A percentile compares a stretch with the other conserved stretches of the same genome.
These are phyloP conservation scores for Centropus unirufus DNA, from an alignment of 2,113 vertebrate genomes.

Conservation along the genomic window DNA sequence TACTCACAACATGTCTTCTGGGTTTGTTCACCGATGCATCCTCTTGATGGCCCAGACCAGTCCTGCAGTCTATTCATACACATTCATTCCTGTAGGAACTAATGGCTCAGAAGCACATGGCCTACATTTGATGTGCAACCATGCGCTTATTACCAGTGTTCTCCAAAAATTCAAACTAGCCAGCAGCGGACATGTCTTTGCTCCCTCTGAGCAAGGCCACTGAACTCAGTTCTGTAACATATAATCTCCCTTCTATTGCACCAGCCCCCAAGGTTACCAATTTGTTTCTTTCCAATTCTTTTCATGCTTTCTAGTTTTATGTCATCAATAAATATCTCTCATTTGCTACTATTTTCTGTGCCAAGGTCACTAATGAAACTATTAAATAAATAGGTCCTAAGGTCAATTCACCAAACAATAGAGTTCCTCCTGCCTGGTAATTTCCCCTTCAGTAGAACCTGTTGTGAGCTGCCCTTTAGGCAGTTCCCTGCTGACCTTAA, in stretches of 20 bases:
- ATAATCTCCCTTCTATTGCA: neutral
- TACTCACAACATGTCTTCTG: neutral
- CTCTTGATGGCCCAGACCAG: neutral
- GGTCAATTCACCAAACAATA: neutral
- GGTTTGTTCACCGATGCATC: neutral
- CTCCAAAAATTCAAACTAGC: neutral
- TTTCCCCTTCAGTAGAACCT: conserved; percentile 24
- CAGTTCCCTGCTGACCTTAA: neutral
- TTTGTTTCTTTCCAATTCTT: conserved; percentile 9
- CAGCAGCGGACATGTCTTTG: neutral
- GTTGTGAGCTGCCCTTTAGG: neutral
- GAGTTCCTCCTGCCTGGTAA: conserved; percentile 38
- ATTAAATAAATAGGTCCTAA: neutral
- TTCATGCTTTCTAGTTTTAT: conserved; percentile 20
- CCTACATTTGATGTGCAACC: neutral
- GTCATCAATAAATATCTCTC: conserved; percentile 11
- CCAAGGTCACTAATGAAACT: conserved; percentile 16
- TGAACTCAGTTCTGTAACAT: neutral
- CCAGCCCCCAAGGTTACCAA: neutral
- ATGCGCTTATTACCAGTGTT: neutral
- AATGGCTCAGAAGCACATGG: neutral
- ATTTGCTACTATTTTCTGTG: neutral
- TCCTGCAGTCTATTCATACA: neutral
- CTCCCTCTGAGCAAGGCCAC: neutral
- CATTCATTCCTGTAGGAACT: neutral